A percentile compares a stretch with the other conserved stretches of the same genome.
These are phyloP conservation scores for Eriocheir sinensis DNA, from an alignment of 1,140 invertebrate genomes.

Conservation along the genomic window DNA sequence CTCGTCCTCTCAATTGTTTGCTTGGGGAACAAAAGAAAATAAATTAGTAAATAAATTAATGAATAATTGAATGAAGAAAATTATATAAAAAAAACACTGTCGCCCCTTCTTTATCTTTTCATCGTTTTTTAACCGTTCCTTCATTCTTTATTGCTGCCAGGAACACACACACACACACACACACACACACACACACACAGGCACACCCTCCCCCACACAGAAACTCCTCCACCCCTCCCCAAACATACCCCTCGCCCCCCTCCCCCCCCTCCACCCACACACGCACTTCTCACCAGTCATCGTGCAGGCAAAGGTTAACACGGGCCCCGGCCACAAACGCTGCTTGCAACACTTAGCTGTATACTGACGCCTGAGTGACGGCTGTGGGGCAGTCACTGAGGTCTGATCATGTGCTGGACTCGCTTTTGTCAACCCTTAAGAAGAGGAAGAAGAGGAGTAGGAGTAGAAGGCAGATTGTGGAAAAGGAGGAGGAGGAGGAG, in stretches of 20 bases:
- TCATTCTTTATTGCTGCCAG: not conserved
- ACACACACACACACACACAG: not conserved
- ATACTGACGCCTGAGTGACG: not conserved
- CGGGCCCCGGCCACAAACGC: not conserved
- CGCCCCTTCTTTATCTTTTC: not conserved
- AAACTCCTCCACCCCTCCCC: not conserved
- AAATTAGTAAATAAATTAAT: too few species aligned
- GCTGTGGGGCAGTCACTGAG: too few species aligned
- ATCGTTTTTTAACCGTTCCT: not conserved
- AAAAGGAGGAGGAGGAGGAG: too few species aligned
- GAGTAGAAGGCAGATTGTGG: too few species aligned
- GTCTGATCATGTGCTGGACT: too few species aligned
- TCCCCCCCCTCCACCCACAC: not conserved
- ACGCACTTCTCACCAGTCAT: constrained; percentile 23
- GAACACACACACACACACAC: not conserved
- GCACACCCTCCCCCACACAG: constrained; percentile 13
- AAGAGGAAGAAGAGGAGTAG: too few species aligned
- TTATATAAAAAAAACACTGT: not conserved
- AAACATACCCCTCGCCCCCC: not conserved
- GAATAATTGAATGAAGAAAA: not conserved
- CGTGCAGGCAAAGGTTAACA: not conserved
- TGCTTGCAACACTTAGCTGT: not conserved
- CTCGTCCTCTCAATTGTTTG: too few species aligned
- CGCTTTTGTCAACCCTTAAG: too few species aligned
- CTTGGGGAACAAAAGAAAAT: too few species aligned